A percentile compares a stretch with the other conserved stretches of the same genome.
phyloP scores from a whole-genome alignment of 2,888 invertebrate genomes.

The Crossocerus cetratus region DNA sequence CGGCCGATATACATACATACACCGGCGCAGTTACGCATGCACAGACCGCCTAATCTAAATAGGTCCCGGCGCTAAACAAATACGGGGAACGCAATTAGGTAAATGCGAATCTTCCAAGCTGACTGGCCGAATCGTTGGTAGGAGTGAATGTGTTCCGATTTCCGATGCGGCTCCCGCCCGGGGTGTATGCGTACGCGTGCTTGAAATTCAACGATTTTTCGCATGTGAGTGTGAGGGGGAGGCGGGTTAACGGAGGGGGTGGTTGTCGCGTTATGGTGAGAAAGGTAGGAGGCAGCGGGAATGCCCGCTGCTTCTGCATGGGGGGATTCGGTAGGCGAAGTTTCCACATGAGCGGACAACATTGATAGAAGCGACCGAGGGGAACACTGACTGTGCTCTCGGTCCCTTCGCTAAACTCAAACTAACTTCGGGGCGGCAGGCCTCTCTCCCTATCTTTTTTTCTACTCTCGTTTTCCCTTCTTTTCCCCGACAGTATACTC shows the following conservation, averaged over 20 bases:
- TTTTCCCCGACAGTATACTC: constrained; percentile 37
- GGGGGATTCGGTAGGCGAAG: constrained; percentile 72
- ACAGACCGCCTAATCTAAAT: constrained; percentile 68
- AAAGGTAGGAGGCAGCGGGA: constrained; percentile 73
- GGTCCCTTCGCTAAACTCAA: constrained; percentile 73
- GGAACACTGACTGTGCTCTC: constrained; percentile 61
- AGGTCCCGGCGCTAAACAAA: constrained; percentile 70
- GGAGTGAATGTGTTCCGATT: constrained; percentile 46
- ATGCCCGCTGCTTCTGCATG: constrained; percentile 69
- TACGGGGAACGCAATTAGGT: constrained; percentile 73
- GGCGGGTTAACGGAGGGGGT: constrained; percentile 23
- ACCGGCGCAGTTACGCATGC: constrained; percentile 39
- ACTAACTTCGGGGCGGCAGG: constrained; percentile 66
- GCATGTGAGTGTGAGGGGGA: constrained; percentile 42
- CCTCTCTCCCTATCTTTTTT: constrained; percentile 18
- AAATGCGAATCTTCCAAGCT: constrained; percentile 73
- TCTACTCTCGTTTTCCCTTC: constrained; percentile 23
- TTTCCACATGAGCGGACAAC: constrained; percentile 76
- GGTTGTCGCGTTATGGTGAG: constrained; percentile 70
- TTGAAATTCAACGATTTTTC: constrained; percentile 36
- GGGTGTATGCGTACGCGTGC: constrained; percentile 24
- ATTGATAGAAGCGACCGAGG: constrained; percentile 74
- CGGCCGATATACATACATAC: constrained; percentile 15
- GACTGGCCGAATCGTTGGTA: constrained; percentile 64
- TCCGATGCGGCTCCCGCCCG: neutral